Base-by-base conservation (phyloP, 2,888 invertebrate species). In the Eupithecia subumbrata region DNA sequence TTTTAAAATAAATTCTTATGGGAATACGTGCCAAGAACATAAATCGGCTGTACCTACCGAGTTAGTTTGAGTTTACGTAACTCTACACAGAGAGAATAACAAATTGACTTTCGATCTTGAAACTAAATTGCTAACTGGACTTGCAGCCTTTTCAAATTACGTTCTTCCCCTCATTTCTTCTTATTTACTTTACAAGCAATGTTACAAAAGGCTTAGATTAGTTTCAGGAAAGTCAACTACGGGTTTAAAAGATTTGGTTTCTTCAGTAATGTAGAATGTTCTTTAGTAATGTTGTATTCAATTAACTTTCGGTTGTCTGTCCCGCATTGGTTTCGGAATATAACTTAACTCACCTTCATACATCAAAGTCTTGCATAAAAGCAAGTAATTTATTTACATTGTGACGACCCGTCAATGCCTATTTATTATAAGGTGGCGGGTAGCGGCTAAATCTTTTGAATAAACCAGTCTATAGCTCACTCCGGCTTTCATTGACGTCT, bases 111-210 rank as follows among this genome's bases (percentile, higher is more conserved):
- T 69, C 64, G 71, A 68, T 76, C 76, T 56, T 56, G 43, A 63
- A 63, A 73, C 68, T 56, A 68, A 76, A 69, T 63, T 66, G n/a
- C 34, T 43, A 73, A 52, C 37, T 63, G 25, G 30, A 52, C 22
- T 63, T 74, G 30, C 34, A 75, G n/a, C 71, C 72, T 40, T 73
- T 73, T 43, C 14, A 75, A 63, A 76, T 73, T 76, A 63, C 67
- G 71, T 78, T 75, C 68, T 30, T 48, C 69, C 18, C 22, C 52
- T 60, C 25, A 14, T 60, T 60, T 25, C 25, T 60, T 25, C 25
- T 60, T 69, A 22, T 68, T 45, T 40, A 68, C 43, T 68, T 43
- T 45, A 22, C 11, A 68, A 68, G 37, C 66, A 18, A 34, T 34
- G 2, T 30, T n/a, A n/a, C n/a, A n/a, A 63, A 30, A 63, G 63